Evolutionary conservation across 2,797 vertebrate species (phyloP).

Genomic region (Neomorphus geoffroyi): DNA sequence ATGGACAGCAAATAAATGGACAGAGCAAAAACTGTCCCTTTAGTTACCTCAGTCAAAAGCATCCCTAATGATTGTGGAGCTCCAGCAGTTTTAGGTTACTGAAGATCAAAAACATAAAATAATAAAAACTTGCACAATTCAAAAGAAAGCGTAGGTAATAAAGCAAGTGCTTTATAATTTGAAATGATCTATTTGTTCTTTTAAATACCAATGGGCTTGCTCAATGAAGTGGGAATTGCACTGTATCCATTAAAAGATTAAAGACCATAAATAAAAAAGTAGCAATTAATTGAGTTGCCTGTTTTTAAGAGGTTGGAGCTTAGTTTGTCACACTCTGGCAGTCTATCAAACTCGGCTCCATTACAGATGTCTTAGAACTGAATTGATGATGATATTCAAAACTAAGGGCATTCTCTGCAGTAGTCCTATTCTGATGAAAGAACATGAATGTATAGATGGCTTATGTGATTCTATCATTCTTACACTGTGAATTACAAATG

Average conservation of each 20-base stretch:
- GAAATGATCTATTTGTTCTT: conserved; percentile 70
- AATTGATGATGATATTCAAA: conserved; percentile 67
- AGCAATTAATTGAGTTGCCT: conserved; percentile 68
- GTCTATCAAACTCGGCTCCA: conserved; percentile 72
- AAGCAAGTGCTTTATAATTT: conserved; percentile 71
- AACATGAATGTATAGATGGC: conserved; percentile 58
- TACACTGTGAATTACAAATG: conserved; percentile 60
- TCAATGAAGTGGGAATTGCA: conserved; percentile 61
- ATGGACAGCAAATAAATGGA: neutral
- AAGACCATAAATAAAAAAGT: conserved; percentile 73
- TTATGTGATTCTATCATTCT: conserved; percentile 72
- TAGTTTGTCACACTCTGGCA: conserved; percentile 51
- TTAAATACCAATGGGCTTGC: conserved; percentile 35
- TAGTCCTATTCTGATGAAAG: conserved; percentile 54
- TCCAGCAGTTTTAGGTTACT: neutral
- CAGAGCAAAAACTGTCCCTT: neutral
- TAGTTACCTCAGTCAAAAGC: neutral
- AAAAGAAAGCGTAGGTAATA: neutral
- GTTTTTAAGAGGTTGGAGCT: conserved; percentile 47
- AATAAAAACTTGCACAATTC: neutral
- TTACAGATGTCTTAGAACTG: conserved; percentile 71
- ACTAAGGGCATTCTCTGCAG: conserved; percentile 42
- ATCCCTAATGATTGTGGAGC: neutral
- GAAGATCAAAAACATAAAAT: neutral
- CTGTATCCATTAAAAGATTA: conserved; percentile 70